Evolutionary conservation across 2,797 vertebrate genomes (phyloP).

Genomic region (Ceyx erithaca): DNA sequence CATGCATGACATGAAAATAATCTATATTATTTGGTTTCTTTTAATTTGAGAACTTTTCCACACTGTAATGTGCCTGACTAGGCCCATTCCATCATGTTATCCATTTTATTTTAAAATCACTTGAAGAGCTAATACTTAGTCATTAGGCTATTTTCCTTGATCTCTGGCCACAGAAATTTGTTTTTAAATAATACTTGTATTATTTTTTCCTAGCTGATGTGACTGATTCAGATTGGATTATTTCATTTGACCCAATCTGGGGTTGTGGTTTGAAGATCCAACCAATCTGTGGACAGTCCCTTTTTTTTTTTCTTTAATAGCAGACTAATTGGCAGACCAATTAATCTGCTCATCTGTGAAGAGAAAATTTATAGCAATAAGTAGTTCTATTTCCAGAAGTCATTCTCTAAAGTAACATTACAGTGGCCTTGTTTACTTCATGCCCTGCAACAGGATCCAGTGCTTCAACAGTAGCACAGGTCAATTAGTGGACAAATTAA

Average conservation of each 20-base stretch:
- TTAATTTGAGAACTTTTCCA: conserved; percentile 11
- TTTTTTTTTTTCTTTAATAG: conserved; percentile 76
- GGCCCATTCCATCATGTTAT: neutral
- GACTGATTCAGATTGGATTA: conserved; percentile 50
- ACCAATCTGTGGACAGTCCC: conserved; percentile 43
- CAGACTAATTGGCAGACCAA: conserved; percentile 82
- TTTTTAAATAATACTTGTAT: conserved; percentile 9
- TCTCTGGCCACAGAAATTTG: neutral
- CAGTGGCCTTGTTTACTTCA: conserved; percentile 79
- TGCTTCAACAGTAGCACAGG: conserved; percentile 77
- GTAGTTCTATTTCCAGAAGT: conserved; percentile 81
- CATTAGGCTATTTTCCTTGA: neutral
- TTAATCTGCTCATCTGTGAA: conserved; percentile 87
- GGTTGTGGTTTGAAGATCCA: conserved; percentile 37
- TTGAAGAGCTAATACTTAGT: neutral
- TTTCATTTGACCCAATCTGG: conserved; percentile 62
- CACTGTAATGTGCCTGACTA: neutral
- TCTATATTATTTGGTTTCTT: conserved; percentile 9
- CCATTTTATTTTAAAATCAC: neutral
- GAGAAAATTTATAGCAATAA: conserved; percentile 80
- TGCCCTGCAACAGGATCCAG: conserved; percentile 78
- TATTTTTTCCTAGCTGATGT: conserved; percentile 50
- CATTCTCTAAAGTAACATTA: conserved; percentile 79
- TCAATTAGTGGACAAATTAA: conserved; percentile 89
- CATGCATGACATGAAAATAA: neutral